Evolutionary conservation across 2,797 vertebrate genomes (phyloP), one percentile per base, ranked within the genome.

Genomic region (Gambelia wislizenii): DNA sequence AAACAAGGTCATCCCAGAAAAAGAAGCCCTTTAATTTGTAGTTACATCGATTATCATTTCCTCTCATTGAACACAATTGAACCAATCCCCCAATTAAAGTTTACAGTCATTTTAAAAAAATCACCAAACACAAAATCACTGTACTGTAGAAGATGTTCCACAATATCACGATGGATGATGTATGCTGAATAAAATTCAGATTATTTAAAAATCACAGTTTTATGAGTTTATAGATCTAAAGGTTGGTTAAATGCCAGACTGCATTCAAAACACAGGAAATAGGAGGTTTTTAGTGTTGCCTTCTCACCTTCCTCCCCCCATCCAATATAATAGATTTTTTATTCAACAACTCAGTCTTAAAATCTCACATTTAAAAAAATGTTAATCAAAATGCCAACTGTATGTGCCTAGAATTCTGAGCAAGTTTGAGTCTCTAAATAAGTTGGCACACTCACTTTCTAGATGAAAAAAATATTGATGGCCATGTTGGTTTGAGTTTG

Each of bases 341-440:
- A 2, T 84, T 64, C 8, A 14, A 44, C 4, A 91, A 13, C 0
- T 83, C 30, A 0, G 20, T 61, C 18, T 69, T 64, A 88, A 86
- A 89, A 30, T 22, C 77, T 16, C 33, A 44, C 30, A 86, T 2
- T 16, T 10, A 27, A 42, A 78, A 67, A 59, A 89, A 20, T 18
- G 27, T 80, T 84, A 36, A 20, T 36, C 2, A 30, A 72, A 91
- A 59, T 0, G 1, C 87, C 67, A 64, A 0, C 0, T 6, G 20
- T 2, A 14, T 36, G 87, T 27, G 3, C 79, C 47, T 76, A 86
- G 81, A 47, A 0, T 9, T 36, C 22, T 5, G 13, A 84, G 70
- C 25, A 84, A 84, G 47, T 25, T 84, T 72, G 64, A 70, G 54
- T 76, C 78, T 88, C 82, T 72, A 78, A 87, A 83, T 33, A 2